Evolutionary conservation across 2,113 vertebrate genomes (phyloP).

Genomic region (Scomber japonicus): DNA sequence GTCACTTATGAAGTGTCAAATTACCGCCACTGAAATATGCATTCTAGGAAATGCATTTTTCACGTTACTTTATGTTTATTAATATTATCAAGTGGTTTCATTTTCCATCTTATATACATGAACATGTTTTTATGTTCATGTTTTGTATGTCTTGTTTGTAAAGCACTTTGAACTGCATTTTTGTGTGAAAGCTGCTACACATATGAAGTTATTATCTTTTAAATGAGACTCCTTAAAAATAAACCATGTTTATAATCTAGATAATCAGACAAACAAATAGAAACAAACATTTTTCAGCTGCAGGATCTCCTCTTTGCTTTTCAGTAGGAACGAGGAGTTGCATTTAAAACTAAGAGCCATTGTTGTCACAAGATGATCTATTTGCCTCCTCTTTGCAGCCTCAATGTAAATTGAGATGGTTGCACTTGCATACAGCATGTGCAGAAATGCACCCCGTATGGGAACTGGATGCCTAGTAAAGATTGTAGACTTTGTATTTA

Average conservation of each 20-base stretch:
- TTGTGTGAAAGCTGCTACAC: too few relatives aligned
- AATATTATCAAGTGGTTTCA: too few relatives aligned
- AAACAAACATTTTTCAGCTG: not conserved
- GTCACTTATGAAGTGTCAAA: too few relatives aligned
- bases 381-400: slow-evolving; percentile 49
- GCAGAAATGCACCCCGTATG: slow-evolving; percentile 30
- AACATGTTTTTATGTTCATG: too few relatives aligned
- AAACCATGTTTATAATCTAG: not conserved
- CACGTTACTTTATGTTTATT: too few relatives aligned
- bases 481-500: slow-evolving; percentile 39
- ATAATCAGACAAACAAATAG: not conserved
- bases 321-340: slow-evolving; percentile 25
- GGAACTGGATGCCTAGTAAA: slow-evolving; percentile 33
- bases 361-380: slow-evolving; percentile 46
- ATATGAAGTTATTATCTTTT: slow-evolving; percentile 33
- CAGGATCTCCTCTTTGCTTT: slow-evolving; percentile 16
- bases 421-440: slow-evolving; percentile 74
- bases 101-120: too few relatives aligned
- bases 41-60: too few relatives aligned
- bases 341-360: slow-evolving; percentile 71
- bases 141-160: too few relatives aligned
- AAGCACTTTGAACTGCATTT: too few relatives aligned
- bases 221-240: slow-evolving; percentile 31
- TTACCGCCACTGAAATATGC: too few relatives aligned
- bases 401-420: slow-evolving; percentile 58